Conservation (phyloP, 2,797 vertebrate species). For the Knipowitschia caucasica region DNA sequence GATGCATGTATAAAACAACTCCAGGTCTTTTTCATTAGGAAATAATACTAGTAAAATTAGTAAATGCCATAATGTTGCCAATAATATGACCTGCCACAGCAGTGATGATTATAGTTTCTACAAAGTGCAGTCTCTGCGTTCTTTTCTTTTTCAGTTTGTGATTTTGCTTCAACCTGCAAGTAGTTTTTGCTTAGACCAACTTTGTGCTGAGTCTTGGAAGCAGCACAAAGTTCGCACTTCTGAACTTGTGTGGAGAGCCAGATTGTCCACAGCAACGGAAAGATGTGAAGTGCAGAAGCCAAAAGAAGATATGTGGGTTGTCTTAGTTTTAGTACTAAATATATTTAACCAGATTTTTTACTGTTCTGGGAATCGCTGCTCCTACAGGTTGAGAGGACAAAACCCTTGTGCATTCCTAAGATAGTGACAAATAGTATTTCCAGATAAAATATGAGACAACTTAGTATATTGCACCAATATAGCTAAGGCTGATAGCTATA, state of each 20-base stretch:
- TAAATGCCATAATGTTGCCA: too few relatives aligned
- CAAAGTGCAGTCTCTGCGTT: background rate
- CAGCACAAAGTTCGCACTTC: constrained; percentile 15
- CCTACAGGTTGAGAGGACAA: constrained; percentile 4
- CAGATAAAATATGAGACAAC: constrained; percentile 9
- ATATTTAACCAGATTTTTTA: constrained; percentile 8
- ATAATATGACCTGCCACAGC: background rate
- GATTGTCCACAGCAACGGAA: constrained; percentile 20
- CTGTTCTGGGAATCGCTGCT: background rate
- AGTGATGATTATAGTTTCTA: background rate
- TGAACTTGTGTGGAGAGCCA: constrained; percentile 10
- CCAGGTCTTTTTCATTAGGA: too few relatives aligned
- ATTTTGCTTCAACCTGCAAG: constrained; percentile 9
- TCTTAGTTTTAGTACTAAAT: constrained; percentile 8
- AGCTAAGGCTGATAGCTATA: constrained; percentile 8
- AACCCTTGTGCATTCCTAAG: background rate
- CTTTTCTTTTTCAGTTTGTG: background rate
- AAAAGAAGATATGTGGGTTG: constrained; percentile 15
- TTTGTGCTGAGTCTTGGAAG: constrained; percentile 1
- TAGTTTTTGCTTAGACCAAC: constrained; percentile 9
- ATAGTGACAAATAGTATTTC: constrained; percentile 2
- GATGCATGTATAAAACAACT: too few relatives aligned
- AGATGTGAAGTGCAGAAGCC: constrained; percentile 10
- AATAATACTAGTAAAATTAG: background rate
- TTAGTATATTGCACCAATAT: constrained; percentile 5